These are phyloP conservation scores for Galeopsomyia nigrocyanea DNA, from an alignment of 2,888 invertebrate genomes.

Conservation along the genomic window DNA sequence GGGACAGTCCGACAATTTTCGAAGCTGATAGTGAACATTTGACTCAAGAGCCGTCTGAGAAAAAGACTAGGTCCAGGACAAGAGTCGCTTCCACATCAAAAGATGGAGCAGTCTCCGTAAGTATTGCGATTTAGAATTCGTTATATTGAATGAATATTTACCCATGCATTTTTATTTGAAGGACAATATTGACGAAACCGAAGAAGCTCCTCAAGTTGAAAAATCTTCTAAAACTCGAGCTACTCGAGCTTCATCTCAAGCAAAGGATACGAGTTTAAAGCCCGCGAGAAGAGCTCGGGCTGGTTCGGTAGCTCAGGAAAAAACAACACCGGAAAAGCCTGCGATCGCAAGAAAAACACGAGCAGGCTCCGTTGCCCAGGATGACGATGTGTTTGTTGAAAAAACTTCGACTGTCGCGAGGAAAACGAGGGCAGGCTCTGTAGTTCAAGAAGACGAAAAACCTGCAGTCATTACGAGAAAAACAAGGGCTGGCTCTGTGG, in stretches of 20 bases:
- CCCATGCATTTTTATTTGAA: neutral
- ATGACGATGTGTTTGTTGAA: neutral
- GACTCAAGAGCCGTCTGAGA: neutral
- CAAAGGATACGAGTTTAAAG: constrained; percentile 21
- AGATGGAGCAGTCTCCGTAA: no score
- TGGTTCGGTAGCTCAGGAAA: constrained; percentile 31
- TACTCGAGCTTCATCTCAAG: constrained; percentile 36
- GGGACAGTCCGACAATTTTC: neutral
- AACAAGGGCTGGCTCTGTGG: constrained; percentile 40
- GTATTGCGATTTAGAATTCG: no score
- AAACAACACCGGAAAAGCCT: neutral
- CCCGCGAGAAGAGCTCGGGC: constrained; percentile 24
- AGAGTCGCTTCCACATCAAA: no score
- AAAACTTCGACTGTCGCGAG: neutral
- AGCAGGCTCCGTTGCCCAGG: constrained; percentile 54
- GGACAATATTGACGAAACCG: neutral
- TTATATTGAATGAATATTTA: no score
- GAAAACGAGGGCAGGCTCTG: constrained; percentile 37
- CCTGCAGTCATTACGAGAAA: constrained; percentile 5
- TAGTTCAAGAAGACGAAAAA: constrained; percentile 29
- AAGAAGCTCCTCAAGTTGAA: constrained; percentile 2
- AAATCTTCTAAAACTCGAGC: constrained; percentile 27
- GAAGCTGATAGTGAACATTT: no score
- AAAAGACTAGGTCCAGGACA: no score
- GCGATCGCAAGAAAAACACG: constrained; percentile 46